Base-by-base conservation (phyloP, 2,888 invertebrate genomes). In the Panorpa germanica region DNA sequence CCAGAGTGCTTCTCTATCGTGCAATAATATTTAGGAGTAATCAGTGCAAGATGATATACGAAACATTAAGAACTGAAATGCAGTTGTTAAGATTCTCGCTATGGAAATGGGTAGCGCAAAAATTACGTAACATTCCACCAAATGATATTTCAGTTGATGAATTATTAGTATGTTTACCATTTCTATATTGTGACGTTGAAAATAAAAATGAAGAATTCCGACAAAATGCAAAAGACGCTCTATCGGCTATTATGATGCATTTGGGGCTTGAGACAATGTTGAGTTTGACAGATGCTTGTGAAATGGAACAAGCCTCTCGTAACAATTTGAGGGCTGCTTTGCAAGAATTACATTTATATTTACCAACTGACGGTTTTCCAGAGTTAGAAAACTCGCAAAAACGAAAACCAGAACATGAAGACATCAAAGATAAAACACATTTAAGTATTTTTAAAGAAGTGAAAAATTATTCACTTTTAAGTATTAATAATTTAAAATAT, bases 171-270 rank as follows among this genome's bases (percentile, higher is more conserved):
- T 80, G 85, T 52, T 55, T 91, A 34, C 77, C 82, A 1, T 61
- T 68, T 39, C 53, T 95, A 31, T 86, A 72, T 53, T 63, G 69
- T 21, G 82, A 85, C 44, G 53, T 93, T 34, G 91, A 90, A 48
- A 93, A 95, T 55, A 68, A 93, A 32, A 85, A 77, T 46, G 78
- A 72, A 0, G 91, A 91, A 40, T 91, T 95, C 4, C 64, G 93
- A 8, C 86, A 86, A 48, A 82, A 78, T 44, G 77, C 90, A 2
- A 75, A 76, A 31, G 91, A 91, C 46, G 82, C 86, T 23, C 72
- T 91, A 20, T 55, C 90, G 24, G 90, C 90, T 3, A 70, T 88
- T 42, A 93, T 93, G 91, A 70, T 90, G 38, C 91, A 91, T 48
- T 59, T 86, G 5, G 83, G 91, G 2, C 90, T 75, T 32, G 55